phyloP scores from a whole-genome alignment of 2,797 vertebrate species.

The Luscinia megarhynchos region DNA sequence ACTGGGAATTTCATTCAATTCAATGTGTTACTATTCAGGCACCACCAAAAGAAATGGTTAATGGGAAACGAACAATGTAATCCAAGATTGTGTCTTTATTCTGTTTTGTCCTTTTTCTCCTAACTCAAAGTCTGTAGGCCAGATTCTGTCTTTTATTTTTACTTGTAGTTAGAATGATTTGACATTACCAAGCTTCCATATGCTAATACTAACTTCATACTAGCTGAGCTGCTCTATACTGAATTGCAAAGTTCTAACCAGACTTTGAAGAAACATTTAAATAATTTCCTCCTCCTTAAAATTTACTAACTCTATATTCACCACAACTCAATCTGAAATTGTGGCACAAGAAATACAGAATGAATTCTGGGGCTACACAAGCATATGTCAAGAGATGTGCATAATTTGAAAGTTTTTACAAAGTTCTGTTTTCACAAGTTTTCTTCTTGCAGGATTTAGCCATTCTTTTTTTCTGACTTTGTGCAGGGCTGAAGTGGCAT shows the following conservation, averaged over 20 bases:
- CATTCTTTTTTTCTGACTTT: not conserved
- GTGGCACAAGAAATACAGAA: not conserved
- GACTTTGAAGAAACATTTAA: not conserved
- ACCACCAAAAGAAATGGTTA: slow-evolving; percentile 46
- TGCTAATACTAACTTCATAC: not conserved
- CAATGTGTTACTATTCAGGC: not conserved
- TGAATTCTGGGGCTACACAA: not conserved
- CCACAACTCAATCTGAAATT: slow-evolving; percentile 28
- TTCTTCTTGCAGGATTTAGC: not conserved
- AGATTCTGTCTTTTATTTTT: not conserved
- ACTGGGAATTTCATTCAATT: not conserved
- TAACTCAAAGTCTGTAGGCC: not conserved
- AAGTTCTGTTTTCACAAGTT: not conserved
- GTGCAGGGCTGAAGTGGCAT: not conserved
- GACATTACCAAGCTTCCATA: not conserved
- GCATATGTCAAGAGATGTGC: not conserved
- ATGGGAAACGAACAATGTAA: slow-evolving; percentile 15
- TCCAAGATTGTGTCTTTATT: not conserved
- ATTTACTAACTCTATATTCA: not conserved
- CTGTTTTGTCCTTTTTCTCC: not conserved
- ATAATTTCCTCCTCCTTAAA: not conserved
- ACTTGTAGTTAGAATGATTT: not conserved
- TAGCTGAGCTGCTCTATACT: not conserved
- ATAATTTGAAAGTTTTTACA: not conserved
- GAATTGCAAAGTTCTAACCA: not conserved